Evolutionary conservation across 2,113 vertebrate species (phyloP), one percentile per base, ranked within the genome.

Genomic region (Emydocephalus ijimae): DNA sequence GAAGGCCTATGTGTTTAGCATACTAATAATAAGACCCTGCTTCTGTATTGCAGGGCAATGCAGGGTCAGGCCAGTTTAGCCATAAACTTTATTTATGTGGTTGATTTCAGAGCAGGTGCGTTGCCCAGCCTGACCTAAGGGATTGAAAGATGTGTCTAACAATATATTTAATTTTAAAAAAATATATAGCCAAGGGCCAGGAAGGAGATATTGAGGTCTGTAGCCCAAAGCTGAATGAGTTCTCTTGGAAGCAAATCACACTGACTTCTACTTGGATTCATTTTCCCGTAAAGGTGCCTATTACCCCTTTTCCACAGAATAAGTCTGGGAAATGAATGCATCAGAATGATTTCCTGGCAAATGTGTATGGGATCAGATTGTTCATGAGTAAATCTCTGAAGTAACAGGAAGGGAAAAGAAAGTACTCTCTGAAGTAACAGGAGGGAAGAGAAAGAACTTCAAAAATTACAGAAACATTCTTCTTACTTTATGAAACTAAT

Each of bases 1-100:
- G 86, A 91, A 94, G 96, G 93, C 95, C 96, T 90, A 87, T 98
- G 97, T 96, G 97, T 96, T 26, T 95, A 90, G 98, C 97, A 98
- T 98, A 95, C 97, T 96, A 98, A 98, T 97, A 97, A 94, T 96
- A 94, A 93, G 94, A 95, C 92, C 93, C 93, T 85, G 96, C 97
- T 96, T 91, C 97, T 96, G 97, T 94, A 95, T 96, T 95, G 92
- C 94, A 95, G 97, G 97, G 96, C 97, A 96, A 93, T 34, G 95
- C 96, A 90, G 95, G 97, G 97, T 97, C 98, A 98, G 97, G 95
- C 97, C 95, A 93, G 95, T 94, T 94, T 94, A 96, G 95, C 97
- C 95, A 96, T 97, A 93, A 96, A 95, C 94, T 95, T 95, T 96
- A 96, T 96, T 96, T 95, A 95, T 96, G 97, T 90, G 96, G 96